Evolutionary conservation across 2,888 invertebrate species (phyloP), one percentile per base, ranked within the genome.

Genomic region (Erebia aethiops): DNA sequence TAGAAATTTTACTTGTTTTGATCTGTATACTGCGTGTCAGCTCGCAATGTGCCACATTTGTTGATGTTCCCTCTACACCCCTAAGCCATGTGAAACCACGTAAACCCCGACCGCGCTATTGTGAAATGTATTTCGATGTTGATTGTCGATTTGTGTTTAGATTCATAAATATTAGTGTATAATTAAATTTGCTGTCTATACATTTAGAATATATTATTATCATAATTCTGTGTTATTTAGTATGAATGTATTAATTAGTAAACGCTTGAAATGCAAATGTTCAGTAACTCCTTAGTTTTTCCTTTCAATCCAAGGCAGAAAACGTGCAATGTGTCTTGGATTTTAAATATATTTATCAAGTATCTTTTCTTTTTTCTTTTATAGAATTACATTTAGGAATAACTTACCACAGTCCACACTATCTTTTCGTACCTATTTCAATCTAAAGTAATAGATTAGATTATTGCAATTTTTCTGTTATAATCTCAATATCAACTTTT

Each of bases 231-330:
- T 60, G 43, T 46, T 61, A n/a, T 58, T 61, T 18, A 3, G 1
- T 21, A 11, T 41, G 60, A 43, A 13, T 13, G 13, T 3, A 46
- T 46, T 46, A 11, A 46, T 46, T 13, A 46, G 46, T 61, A 49
- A 54, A 49, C 54, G 54, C 69, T 71, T 71, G 64, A 61, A 65
- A 71, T 68, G 71, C 68, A 61, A 61, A 61, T 61, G 18, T 61
- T 61, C 46, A 18, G 18, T 46, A 43, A 16, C 0, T n/a, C n/a
- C n/a, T n/a, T n/a, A n/a, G n/a, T n/a, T 46, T 46, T 46, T 13
- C 46, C 2, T 46, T 46, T 13, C 13, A 13, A 46, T 46, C 46
- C 46, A 46, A 46, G 46, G 11, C 11, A 46, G 46, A 13, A 46
- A 46, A 46, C 13, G 43, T 46, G 43, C 43, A 11, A 46, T 46